Evolutionary conservation across 2,888 invertebrate genomes (phyloP).

Genomic region (Odontomyia ornata): DNA sequence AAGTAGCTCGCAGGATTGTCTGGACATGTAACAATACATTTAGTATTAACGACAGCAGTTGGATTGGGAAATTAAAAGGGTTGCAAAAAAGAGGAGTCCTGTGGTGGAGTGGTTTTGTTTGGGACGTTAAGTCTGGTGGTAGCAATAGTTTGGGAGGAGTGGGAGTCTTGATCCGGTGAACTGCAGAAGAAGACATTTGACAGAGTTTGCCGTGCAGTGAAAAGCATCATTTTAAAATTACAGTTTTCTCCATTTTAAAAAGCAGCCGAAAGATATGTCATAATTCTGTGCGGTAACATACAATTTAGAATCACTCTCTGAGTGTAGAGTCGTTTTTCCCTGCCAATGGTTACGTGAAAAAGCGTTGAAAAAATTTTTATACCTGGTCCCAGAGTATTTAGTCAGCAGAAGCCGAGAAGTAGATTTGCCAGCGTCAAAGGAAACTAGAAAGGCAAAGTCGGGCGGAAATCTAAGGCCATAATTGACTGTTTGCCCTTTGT

Average conservation of each 20-base stretch:
- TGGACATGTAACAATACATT: too few species aligned
- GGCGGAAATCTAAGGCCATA: background rate
- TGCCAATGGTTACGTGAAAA: constrained; percentile 32
- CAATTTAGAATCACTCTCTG: background rate
- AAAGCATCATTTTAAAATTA: constrained; percentile 19
- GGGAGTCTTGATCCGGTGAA: constrained; percentile 69
- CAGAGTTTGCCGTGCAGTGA: constrained; percentile 18
- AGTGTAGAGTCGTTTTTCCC: background rate
- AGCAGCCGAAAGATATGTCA: constrained; percentile 60
- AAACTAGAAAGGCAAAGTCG: background rate
- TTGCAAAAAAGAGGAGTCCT: too few species aligned
- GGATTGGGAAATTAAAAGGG: too few species aligned
- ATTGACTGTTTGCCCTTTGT: too few species aligned
- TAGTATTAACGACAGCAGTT: too few species aligned
- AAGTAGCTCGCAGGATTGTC: too few species aligned
- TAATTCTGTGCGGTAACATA: constrained; percentile 49
- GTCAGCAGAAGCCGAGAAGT: background rate
- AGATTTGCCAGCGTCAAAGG: background rate
- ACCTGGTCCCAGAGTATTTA: background rate
- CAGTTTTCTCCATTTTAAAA: constrained; percentile 5
- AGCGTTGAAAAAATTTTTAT: constrained; percentile 8
- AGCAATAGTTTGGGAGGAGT: too few species aligned
- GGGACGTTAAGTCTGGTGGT: too few species aligned
- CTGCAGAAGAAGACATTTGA: constrained; percentile 66
- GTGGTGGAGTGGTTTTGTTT: too few species aligned